Evolutionary conservation across 1,140 invertebrate genomes (phyloP), one percentile per base, ranked within the genome.

Genomic region (Chironomus striatipennis): DNA sequence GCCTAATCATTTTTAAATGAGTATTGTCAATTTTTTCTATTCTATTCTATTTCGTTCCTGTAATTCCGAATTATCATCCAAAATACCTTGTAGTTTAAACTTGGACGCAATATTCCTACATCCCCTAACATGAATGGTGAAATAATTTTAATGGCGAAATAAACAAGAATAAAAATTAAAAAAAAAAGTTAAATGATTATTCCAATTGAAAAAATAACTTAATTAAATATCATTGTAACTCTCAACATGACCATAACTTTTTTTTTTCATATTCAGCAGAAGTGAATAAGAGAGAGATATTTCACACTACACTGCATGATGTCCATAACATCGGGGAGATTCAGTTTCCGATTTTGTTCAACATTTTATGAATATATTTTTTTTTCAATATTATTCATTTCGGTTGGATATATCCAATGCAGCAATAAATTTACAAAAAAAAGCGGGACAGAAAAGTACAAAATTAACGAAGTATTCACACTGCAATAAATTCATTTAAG

Each of bases 341-440:
- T 57, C 47, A 57, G 47, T 57, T 57, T 57, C 47, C 47, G 47
- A 57, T 57, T 57, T 57, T 57, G 47, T 57, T 47, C 43, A 57
- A 10, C n/a, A 57, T 57, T 57, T n/a, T 57, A 57, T n/a, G 12
- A n/a, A n/a, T 12, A n/a, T 57, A 57, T 57, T 34, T 34, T 34
- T 34, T 34, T 34, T 34, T 34, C 24, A 34, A 34, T 34, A 34
- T 34, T 34, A n/a, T n/a, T 57, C 47, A 15, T n/a, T 57, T 57
- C 12, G 5, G 5, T n/a, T 15, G 47, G 9, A 15, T 15, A 12
- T 57, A n/a, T 57, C 47, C 47, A 57, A 57, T 57, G 47, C 47
- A 57, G 47, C 47, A 57, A 57, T 57, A 57, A 57, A 57, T 57
- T 57, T 57, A 57, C 47, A 57, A 57, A 57, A 57, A 47, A 57